These are phyloP conservation scores for Bradypodion pumilum DNA, from an alignment of 2,797 vertebrate species.

Conservation along the genomic window DNA sequence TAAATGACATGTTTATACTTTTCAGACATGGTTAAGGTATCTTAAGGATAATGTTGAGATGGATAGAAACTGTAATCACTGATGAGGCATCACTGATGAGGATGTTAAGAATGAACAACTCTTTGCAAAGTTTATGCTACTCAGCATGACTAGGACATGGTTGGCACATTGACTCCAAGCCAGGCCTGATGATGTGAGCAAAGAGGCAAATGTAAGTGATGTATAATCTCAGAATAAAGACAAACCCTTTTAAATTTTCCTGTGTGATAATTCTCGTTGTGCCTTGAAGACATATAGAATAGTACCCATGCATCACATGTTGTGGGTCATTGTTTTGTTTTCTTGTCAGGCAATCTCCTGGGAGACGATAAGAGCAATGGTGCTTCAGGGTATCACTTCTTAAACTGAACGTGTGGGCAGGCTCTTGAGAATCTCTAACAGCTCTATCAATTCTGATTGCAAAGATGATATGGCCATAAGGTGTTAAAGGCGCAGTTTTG, in stretches of 20 bases:
- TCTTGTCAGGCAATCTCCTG: slow-evolving; percentile 19
- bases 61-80: neutral
- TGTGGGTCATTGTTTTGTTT: slow-evolving; percentile 2
- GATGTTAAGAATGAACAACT: neutral
- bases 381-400: slow-evolving; percentile 8
- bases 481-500: neutral
- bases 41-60: neutral
- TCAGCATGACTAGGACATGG: too few species aligned
- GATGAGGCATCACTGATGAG: neutral
- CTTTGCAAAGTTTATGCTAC: neutral
- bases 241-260: neutral
- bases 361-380: slow-evolving; percentile 18
- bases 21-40: slow-evolving; percentile 35
- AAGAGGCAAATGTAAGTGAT: neutral
- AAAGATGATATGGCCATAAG: slow-evolving; percentile 7
- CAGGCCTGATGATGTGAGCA: neutral
- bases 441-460: slow-evolving; percentile 21
- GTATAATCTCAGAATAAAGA: neutral
- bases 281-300: neutral
- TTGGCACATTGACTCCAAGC: neutral
- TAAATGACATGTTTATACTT: slow-evolving; percentile 41
- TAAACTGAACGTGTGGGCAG: slow-evolving; percentile 5
- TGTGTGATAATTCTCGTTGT: neutral
- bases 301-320: neutral
- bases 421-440: neutral